Evolutionary conservation across 2,797 vertebrate genomes (phyloP), one percentile per base, ranked within the genome.

Genomic region (Pangasius krempfi): DNA sequence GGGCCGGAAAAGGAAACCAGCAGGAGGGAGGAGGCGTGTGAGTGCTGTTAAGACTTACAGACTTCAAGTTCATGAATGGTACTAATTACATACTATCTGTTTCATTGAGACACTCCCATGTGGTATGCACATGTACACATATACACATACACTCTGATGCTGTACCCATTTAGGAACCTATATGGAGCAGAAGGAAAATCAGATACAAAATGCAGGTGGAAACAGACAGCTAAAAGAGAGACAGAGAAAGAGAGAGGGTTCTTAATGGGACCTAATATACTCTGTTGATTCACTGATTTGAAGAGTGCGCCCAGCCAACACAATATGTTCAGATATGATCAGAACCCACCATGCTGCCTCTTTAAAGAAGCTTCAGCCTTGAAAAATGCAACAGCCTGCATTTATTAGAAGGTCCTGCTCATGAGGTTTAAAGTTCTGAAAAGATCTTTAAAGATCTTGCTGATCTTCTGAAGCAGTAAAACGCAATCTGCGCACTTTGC

Each of bases 161-260:
- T 58, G 37, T 58, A 30, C 72, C 25, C 30, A 30, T 95, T 95
- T 96, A 93, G 93, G 93, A 94, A 95, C 94, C 95, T 96, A 96
- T 95, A 94, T 95, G 93, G 95, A 88, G 88, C 92, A 93, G 94
- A 93, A 95, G 94, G 94, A 37, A 87, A 97, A 97, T 96, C 94
- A 94, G 95, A 95, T 95, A 92, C 94, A 93, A 93, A 91, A 91
- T 94, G 94, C 96, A 96, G 96, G 96, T 96, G 95, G 93, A 93
- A 95, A 92, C 92, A 86, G 93, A 91, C 92, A 92, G 81, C 44
- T 66, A 68, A 68, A 52, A 44, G 62, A 81, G 58, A 83, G 78
- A 37, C 20, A 30, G 76, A 54, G 76, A 54, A 79, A 79, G 76
- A 54, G 44, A 10, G 22, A 64, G 22, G 12, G 13, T 22, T 50